Evolutionary conservation across 2,113 vertebrate genomes (phyloP), one percentile per base, ranked within the genome.

Genomic region (Myodes glareolus): DNA sequence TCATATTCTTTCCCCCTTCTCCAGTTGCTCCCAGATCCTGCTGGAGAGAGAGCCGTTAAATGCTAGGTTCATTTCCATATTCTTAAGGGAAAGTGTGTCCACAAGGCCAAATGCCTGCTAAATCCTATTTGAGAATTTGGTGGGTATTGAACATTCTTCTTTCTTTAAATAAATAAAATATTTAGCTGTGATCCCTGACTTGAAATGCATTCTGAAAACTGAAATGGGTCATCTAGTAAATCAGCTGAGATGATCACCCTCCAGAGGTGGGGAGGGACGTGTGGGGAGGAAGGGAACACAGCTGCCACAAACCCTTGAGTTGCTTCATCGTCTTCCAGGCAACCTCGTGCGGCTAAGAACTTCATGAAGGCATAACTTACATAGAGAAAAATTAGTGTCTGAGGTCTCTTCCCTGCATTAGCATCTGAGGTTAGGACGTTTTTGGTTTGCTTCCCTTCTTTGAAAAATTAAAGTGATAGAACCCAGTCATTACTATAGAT

Each of bases 401-500:
- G 11, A 50, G 12, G 78, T 75, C 39, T 90, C 0, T 33, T 89
- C 11, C 76, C 67, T 90, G 91, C 23, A 42, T 95, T 91, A 81
- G 63, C 14, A 65, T 95, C 81, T 76, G 81, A 81, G 33, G 85
- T 95, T 80, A 90, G 75, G 68, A 50, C 92, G 29, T 29, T 93
- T 95, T 91, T 93, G 12, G 58, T 89, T 87, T 21, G 3, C 21
- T 87, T 92, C 19, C 0, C 17, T 80, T 10, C 47, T 58, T 92
- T 88, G 61, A 95, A 80, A 96, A 92, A 82, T 94, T 91, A 94
- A 97, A 92, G 81, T 81, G 77, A 77, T 52, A 73, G 42, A 78
- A 19, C 76, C 36, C 9, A 7, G 7, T 78, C 93, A 82, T 39
- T 94, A 9, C 68, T 92, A 80, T 8, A 77, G 61, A 55, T 91